phyloP scores from a whole-genome alignment of 2,888 invertebrate species.

The Neoitamus cyanurus region DNA sequence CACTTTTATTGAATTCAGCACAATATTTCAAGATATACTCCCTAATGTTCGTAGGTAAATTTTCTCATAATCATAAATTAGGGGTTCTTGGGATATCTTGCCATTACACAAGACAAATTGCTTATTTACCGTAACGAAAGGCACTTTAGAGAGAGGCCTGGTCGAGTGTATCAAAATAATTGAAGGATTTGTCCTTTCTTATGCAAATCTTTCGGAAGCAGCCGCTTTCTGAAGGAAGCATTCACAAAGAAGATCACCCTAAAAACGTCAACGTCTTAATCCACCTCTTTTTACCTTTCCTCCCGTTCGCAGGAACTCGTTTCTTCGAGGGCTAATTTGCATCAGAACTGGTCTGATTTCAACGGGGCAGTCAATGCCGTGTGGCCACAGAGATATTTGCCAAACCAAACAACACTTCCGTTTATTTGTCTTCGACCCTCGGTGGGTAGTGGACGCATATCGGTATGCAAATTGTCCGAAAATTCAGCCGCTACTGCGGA shows the following conservation, averaged over 20 bases:
- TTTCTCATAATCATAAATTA: slow-evolving; percentile 25
- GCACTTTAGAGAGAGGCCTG: slow-evolving; percentile 41
- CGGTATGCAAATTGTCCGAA: slow-evolving; percentile 47
- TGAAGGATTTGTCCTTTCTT: slow-evolving; percentile 49
- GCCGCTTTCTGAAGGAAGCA: slow-evolving; percentile 14
- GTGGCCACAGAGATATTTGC: slow-evolving; percentile 51
- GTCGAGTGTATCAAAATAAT: slow-evolving; percentile 49
- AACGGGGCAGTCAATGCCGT: slow-evolving; percentile 39
- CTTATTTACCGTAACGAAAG: slow-evolving; percentile 48
- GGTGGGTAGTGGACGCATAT: not conserved
- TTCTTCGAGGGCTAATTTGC: slow-evolving; percentile 1
- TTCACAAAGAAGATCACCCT: not conserved
- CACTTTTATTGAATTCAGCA: not conserved
- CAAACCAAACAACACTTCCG: slow-evolving; percentile 51
- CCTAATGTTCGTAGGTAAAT: not conserved
- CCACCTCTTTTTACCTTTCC: slow-evolving; percentile 12
- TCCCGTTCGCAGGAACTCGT: not conserved
- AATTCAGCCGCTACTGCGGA: slow-evolving; percentile 12
- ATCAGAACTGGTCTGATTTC: slow-evolving; percentile 13
- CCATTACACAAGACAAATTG: slow-evolving; percentile 46
- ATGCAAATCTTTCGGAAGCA: slow-evolving; percentile 50
- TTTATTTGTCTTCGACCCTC: slow-evolving; percentile 23
- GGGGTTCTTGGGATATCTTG: not conserved
- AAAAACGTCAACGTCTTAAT: slow-evolving; percentile 41
- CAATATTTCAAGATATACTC: not conserved